Conservation (phyloP, 2,113 vertebrate species). For the Prinia subflava region DNA sequence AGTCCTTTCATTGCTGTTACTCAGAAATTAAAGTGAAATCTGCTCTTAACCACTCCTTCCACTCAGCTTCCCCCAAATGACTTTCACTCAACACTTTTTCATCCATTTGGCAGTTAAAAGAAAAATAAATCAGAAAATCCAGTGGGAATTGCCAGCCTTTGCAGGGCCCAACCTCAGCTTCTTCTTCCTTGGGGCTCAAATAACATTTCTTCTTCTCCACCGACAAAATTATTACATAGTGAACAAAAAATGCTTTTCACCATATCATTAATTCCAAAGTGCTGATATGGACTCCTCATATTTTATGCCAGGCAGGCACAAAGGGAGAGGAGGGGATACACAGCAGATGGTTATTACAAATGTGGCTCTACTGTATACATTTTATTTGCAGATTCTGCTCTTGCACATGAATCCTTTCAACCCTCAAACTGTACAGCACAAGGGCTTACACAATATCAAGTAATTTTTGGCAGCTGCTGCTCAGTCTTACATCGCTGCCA, state of each 20-base stretch:
- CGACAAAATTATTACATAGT: neutral
- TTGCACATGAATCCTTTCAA: neutral
- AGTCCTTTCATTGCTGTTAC: neutral
- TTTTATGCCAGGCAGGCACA: neutral
- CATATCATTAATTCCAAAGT: neutral
- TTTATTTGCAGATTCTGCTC: slow-evolving; percentile 31
- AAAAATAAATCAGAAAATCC: neutral
- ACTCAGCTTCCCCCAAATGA: neutral
- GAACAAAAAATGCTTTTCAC: neutral
- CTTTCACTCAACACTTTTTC: neutral
- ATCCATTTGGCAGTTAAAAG: neutral
- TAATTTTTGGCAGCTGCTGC: slow-evolving; percentile 62
- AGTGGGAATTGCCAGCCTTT: neutral
- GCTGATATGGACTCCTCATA: neutral
- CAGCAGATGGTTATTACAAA: slow-evolving; percentile 13
- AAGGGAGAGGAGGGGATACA: neutral
- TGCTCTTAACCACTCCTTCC: neutral
- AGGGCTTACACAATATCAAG: slow-evolving; percentile 49
- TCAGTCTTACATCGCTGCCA: slow-evolving; percentile 18
- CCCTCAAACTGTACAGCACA: slow-evolving; percentile 25
- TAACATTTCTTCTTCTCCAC: neutral
- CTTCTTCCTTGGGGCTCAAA: neutral
- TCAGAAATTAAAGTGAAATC: neutral
- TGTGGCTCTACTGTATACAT: neutral
- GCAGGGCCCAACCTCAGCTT: neutral